A percentile compares a stretch with the other conserved stretches of the same genome.
Conservation (phyloP, 1,140 invertebrate genomes). For the Galleria mellonella region DNA sequence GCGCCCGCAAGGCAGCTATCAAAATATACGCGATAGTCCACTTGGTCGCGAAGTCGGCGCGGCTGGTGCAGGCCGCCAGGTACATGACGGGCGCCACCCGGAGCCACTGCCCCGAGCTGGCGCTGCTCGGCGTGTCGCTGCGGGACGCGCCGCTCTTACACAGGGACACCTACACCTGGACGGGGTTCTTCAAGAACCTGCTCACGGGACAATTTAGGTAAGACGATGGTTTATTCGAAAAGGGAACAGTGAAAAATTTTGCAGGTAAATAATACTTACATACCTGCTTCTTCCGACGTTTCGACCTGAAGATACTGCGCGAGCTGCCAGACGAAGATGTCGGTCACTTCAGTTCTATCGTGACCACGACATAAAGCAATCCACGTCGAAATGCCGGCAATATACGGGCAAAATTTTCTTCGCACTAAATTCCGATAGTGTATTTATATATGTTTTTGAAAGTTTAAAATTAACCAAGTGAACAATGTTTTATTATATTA, state of each 20-base stretch:
- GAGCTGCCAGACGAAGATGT: no score
- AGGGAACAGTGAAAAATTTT: no score
- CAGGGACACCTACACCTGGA: constrained; percentile 30
- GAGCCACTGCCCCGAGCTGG: constrained; percentile 19
- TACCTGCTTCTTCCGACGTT: no score
- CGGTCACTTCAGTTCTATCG: no score
- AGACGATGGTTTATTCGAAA: not conserved
- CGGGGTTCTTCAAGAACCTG: constrained; percentile 24
- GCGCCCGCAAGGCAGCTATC: constrained; percentile 32
- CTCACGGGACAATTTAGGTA: constrained; percentile 36
- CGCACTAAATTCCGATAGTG: no score
- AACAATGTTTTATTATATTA: no score
- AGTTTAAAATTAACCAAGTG: no score
- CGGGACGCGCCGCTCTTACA: constrained; percentile 29
- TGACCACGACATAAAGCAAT: no score
- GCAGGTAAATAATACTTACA: no score
- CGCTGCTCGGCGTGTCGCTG: constrained; percentile 32
- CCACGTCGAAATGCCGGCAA: no score
- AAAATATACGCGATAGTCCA: constrained; percentile 27
- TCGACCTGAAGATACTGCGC: not conserved
- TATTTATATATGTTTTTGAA: no score
- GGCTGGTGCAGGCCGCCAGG: constrained; percentile 14
- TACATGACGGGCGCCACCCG: not conserved
- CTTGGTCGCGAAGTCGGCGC: constrained; percentile 13
- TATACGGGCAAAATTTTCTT: no score